phyloP scores from a whole-genome alignment of 1,140 invertebrate genomes.

The Apis dorsata region DNA sequence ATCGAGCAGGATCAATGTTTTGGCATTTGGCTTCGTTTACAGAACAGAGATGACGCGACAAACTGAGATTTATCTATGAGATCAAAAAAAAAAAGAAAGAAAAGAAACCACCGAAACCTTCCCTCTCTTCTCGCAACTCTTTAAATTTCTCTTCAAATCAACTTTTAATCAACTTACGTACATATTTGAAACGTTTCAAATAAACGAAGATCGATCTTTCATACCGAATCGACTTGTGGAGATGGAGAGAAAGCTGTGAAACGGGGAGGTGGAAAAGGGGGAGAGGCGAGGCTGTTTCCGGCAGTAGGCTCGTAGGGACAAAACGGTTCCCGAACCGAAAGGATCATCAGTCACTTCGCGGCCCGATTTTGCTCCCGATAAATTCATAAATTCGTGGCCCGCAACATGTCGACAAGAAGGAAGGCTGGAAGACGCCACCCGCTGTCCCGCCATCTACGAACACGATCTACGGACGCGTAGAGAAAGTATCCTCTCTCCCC shows the following conservation, averaged over 20 bases:
- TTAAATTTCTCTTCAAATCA: too few species aligned
- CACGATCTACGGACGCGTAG: slow-evolving; percentile 39
- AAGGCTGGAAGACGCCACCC: slow-evolving; percentile 41
- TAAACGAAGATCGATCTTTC: too few species aligned
- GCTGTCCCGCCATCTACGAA: slow-evolving; percentile 51
- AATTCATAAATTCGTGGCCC: slow-evolving; percentile 49
- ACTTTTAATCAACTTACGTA: too few species aligned
- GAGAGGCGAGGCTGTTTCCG: not conserved
- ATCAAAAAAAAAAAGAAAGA: not conserved
- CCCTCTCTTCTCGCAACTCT: too few species aligned
- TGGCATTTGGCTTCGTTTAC: slow-evolving; percentile 56
- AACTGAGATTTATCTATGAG: slow-evolving; percentile 5
- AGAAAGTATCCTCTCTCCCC: slow-evolving; percentile 15
- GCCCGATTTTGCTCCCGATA: slow-evolving; percentile 53
- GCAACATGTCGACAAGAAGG: slow-evolving; percentile 36
- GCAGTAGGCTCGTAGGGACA: slow-evolving; percentile 5
- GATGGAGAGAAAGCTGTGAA: not conserved
- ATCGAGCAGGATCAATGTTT: slow-evolving; percentile 60
- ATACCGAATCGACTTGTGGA: not conserved
- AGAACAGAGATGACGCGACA: slow-evolving; percentile 50
- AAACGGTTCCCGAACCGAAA: slow-evolving; percentile 40
- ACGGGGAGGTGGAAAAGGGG: not conserved
- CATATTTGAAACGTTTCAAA: too few species aligned
- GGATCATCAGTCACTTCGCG: slow-evolving; percentile 48
- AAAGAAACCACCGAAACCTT: too few species aligned